Evolutionary conservation across 2,888 invertebrate species (phyloP), one percentile per base, ranked within the genome.

Genomic region (Strigamia transsilvanica): DNA sequence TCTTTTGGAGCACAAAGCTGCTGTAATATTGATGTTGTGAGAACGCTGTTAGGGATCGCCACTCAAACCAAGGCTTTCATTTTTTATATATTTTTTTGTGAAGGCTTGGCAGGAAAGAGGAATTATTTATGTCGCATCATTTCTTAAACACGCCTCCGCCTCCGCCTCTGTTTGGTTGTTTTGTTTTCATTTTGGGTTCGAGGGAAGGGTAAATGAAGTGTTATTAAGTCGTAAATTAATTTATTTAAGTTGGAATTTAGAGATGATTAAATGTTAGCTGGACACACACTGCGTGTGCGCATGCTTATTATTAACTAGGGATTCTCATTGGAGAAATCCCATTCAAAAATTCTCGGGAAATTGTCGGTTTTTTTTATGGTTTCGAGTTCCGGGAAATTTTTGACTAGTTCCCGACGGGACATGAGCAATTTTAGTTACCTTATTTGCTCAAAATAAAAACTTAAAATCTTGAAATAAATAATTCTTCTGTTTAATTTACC

Each of bases 1-100:
- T 61, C 61, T 61, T 18, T 61, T 61, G 32, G 27, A 73, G 12
- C 73, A 23, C 32, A 15, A 73, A 27, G 32, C 73, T 32, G 13
- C 73, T 73, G 27, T 32, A 73, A 73, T 73, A 73, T 73, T 73
- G 73, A 73, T 73, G 73, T 73, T 15, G 73, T 73, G 73, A 73
- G 73, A 73, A 32, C 13, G 73, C 73, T 73, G 32, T 73, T 73
- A 73, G 51, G 73, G 13, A 73, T 73, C 73, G 12, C 73, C 73
- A 73, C 73, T 73, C 73, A 73, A 73, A 32, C 32, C 32, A 13
- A 12, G 73, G 61, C n/a, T 61, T 61, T 27, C 13, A 73, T 27
- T 32, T 32, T 73, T 73, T n/a, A 27, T 10, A n/a, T n/a, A n/a
- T 73, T 10, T 23, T 10, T 23, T 3, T 10, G 7, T 12, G 3